Percentiles rank a stretch among this genome's conserved stretches.
Evolutionary conservation across 2,113 vertebrate genomes (phyloP).

Genomic region (Cavia porcellus): DNA sequence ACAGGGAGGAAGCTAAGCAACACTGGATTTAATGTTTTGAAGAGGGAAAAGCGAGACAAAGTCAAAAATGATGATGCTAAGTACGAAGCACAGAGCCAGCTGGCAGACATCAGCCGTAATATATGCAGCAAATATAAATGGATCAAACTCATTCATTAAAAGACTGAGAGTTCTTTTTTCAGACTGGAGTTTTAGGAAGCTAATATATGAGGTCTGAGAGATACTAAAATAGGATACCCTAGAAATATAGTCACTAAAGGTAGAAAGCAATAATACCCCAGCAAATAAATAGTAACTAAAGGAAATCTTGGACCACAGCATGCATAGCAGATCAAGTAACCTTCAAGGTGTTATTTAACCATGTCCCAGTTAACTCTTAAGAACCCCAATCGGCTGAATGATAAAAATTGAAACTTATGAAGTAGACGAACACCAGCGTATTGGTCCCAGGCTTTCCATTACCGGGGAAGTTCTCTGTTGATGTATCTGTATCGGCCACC

Average conservation of each 20-base stretch:
- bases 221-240: neutral
- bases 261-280: neutral
- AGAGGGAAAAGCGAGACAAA: neutral
- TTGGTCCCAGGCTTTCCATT: conserved; percentile 40
- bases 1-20: neutral
- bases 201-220: neutral
- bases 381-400: neutral
- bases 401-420: conserved; percentile 2
- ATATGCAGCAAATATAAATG: neutral
- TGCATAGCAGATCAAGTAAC: neutral
- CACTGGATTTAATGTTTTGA: neutral
- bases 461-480: conserved; percentile 54
- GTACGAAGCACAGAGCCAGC: neutral
- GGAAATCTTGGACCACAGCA: neutral
- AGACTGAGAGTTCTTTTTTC: neutral
- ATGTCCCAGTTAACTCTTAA: neutral
- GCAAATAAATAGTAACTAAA: neutral
- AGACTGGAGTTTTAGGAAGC: neutral
- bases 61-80: accelerated
- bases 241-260: neutral
- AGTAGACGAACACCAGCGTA: neutral
- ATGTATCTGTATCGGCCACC: conserved; percentile 37
- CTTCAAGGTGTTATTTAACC: neutral
- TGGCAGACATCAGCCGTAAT: neutral
- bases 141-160: conserved; percentile 1